Evolutionary conservation across 2,888 invertebrate species (phyloP).

Genomic region (Drosophila imparisetae): DNA sequence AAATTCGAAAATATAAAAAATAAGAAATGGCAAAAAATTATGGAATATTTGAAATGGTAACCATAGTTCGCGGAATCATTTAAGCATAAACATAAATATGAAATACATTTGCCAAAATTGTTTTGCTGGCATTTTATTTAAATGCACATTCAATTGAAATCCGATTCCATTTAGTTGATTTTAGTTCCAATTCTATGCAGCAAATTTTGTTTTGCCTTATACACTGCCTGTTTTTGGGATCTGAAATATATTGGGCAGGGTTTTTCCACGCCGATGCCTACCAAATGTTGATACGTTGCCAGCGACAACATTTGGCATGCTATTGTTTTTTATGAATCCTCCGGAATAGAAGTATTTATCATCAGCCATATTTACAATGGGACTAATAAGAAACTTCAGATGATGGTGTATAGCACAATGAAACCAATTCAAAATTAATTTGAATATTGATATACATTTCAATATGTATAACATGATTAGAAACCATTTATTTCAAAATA

Average conservation of each 20-base stretch:
- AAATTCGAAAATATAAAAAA: slow-evolving; percentile 44
- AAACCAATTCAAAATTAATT: too few relatives aligned
- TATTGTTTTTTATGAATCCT: neutral
- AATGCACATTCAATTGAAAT: slow-evolving; percentile 44
- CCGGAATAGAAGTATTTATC: slow-evolving; percentile 16
- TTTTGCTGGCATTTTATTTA: slow-evolving; percentile 38
- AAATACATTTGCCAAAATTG: slow-evolving; percentile 53
- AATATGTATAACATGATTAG: too few relatives aligned
- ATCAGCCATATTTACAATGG: slow-evolving; percentile 29
- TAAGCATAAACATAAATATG: slow-evolving; percentile 44
- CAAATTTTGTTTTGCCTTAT: slow-evolving; percentile 14
- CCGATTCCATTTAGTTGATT: slow-evolving; percentile 28
- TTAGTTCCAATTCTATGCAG: slow-evolving; percentile 43
- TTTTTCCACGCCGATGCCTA: slow-evolving; percentile 43
- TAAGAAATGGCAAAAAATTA: slow-evolving; percentile 11
- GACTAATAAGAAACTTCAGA: neutral
- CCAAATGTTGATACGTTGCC: slow-evolving; percentile 61
- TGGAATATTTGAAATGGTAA: slow-evolving; percentile 2
- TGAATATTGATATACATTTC: neutral
- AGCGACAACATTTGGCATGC: slow-evolving; percentile 44
- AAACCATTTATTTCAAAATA: neutral
- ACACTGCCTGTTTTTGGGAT: slow-evolving; percentile 36
- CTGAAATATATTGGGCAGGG: slow-evolving; percentile 35
- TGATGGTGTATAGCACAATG: neutral
- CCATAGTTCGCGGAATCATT: slow-evolving; percentile 41